These are phyloP conservation scores for Drosophila vallismaia DNA, from an alignment of 2,888 invertebrate genomes.

Conservation along the genomic window DNA sequence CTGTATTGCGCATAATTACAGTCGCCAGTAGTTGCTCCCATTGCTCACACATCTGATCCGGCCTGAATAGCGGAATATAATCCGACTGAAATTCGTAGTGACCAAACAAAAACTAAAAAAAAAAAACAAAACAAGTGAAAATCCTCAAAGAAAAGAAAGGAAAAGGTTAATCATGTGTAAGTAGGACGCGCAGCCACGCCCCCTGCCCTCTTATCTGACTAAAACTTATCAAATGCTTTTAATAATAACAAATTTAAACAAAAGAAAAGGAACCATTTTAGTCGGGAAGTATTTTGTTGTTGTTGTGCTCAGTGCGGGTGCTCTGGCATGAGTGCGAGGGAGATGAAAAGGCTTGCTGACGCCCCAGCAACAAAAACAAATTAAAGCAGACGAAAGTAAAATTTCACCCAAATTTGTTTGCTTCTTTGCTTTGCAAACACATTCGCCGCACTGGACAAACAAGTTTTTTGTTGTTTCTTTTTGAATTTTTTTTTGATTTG, in stretches of 20 bases:
- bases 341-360: conserved; percentile 34
- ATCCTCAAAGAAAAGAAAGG: conserved; percentile 1
- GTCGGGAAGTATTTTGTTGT: conserved; percentile 24
- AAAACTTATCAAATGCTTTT: conserved; percentile 1
- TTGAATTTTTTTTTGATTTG: conserved; percentile 34
- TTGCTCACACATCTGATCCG: conserved; percentile 39
- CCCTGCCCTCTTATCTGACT: neutral
- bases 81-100: conserved; percentile 17
- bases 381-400: conserved; percentile 67
- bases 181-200: conserved; percentile 14
- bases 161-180: conserved; percentile 33
- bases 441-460: conserved; percentile 47
- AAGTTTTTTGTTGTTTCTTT: conserved; percentile 16
- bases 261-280: conserved; percentile 1
- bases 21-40: conserved; percentile 46
- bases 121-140: conserved; percentile 28
- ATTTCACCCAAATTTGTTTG: conserved; percentile 75
- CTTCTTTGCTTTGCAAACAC: conserved; percentile 50
- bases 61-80: conserved; percentile 3
- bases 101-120: conserved; percentile 2
- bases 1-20: conserved; percentile 32
- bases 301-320: conserved; percentile 12
- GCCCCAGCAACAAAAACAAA: conserved; percentile 52
- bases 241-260: neutral
- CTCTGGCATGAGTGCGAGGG: conserved; percentile 26